Base-by-base conservation (phyloP, 2,888 invertebrate species). In the Heliconius cydno region DNA sequence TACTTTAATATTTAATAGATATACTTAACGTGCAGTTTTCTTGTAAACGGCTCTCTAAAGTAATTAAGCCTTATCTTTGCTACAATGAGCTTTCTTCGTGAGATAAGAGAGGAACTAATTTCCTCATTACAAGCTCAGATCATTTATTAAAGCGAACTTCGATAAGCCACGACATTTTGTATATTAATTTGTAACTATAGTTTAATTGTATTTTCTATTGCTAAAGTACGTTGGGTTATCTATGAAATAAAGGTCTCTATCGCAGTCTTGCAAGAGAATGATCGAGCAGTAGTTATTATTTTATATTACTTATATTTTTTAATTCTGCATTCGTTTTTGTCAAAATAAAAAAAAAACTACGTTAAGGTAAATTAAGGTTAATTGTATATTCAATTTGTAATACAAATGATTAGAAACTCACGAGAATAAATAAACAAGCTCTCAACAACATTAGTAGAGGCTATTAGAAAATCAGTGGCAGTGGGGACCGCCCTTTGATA, bases 21-120 rank as follows among this genome's bases (percentile, higher is more conserved):
- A n/a, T 4, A 60, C n/a, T 60, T 60, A 12, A 60, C 63, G 65
- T 28, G 28, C 10, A 46, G 30, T 66, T 75, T 30, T 46, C 41
- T 38, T 68, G 71, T 76, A 73, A 73, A 78, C 73, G 81, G 28
- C 13, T 28, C 57, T 52, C n/a, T 57, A 57, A 68, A 79, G 81
- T 81, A 84, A 84, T 84, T 81, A 83, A 83, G 68, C 63, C 60
- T 78, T 79, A 83, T 84, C 80, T 80, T 82, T 82, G 80, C 81
- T 83, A 84, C 82, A 79, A 77, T 79, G 78, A 60, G 67, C 72
- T 77, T 75, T 75, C 63, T 25, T 77, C 65, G 41, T 74, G 65
- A 75, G 80, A 77, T 80, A 79, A 77, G 72, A 65, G 9, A 66
- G 68, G 15, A 76, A 78, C 79, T 78, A 78, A 81, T 81, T 79